Evolutionary conservation across 2,888 invertebrate species (phyloP), one percentile per base, ranked within the genome.

Genomic region (Hyposoter didymator): DNA sequence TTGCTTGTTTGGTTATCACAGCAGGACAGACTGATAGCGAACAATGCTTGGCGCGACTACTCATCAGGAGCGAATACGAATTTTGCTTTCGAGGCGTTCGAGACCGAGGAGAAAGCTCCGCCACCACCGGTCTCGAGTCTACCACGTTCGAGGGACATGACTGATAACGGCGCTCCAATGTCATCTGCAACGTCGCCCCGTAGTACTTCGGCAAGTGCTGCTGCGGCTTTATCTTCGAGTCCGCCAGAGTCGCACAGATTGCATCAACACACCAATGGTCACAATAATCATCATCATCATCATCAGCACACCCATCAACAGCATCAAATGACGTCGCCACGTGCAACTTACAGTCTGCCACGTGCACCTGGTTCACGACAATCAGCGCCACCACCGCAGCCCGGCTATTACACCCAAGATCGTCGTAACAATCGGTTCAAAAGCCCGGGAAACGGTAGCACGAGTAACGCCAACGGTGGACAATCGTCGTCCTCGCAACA

Each of bases 31-130:
- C 94, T 98, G 70, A 97, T 98, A 89, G 97, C 97, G 32, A 97
- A 96, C 93, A 96, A 97, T 22, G 97, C 97, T 0, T 98, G 98
- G 98, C 97, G 97, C 92, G 98, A 98, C 92, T 98, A 98, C 93
- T 96, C 97, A 0, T 95, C 96, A 0, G 92, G 92, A 32, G 95
- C 96, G 1, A 97, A 97, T 94, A 98, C 97, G 0, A 98, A 98
- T 94, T 98, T 98, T 94, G 98, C 97, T 0, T 98, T 98, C 94
- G 98, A 98, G 91, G 96, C 97, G 0, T 97, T 97, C 93, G 98
- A 97, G 90, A 96, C 97, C 83, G 97, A 97, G 90, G 97, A 97
- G 92, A 97, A 97, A 90, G 93, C 94, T 0, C 93, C 92, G 1
- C 93, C 93, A 0, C 93, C 93, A 0, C 93, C 93, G 2, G 91